These are phyloP conservation scores for Paraescarpia echinospica DNA, from an alignment of 1,140 invertebrate species.

Conservation along the genomic window DNA sequence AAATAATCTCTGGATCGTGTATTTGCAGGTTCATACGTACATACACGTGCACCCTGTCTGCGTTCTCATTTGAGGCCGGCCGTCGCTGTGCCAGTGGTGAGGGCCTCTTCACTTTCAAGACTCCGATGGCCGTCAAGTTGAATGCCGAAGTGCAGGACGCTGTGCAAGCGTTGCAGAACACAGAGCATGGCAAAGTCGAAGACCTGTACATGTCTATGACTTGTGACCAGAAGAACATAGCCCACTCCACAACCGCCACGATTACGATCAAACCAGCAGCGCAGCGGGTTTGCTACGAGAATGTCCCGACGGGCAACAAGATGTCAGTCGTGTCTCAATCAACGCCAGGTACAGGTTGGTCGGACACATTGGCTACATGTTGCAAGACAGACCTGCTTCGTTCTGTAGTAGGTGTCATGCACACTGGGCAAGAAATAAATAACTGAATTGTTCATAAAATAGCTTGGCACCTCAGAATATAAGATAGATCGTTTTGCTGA, in stretches of 20 bases:
- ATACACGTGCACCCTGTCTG: neutral
- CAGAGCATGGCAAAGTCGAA: neutral
- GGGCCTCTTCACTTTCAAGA: conserved; percentile 1
- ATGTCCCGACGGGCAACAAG: neutral
- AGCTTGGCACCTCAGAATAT: too few relatives aligned
- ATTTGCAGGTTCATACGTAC: conserved; percentile 2
- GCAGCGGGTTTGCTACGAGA: neutral
- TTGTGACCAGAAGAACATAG: neutral
- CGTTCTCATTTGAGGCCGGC: neutral
- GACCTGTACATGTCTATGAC: neutral
- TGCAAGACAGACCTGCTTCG: neutral
- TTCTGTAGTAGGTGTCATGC: too few relatives aligned
- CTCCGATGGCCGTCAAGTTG: neutral
- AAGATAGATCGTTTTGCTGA: too few relatives aligned
- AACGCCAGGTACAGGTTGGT: neutral
- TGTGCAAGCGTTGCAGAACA: neutral
- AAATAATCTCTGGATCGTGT: too few relatives aligned
- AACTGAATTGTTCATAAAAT: too few relatives aligned
- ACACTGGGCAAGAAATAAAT: too few relatives aligned
- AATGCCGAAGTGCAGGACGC: neutral
- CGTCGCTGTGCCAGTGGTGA: conserved; percentile 8
- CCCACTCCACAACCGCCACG: neutral
- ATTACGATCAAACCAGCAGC: neutral
- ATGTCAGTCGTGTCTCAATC: neutral
- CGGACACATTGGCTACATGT: neutral